phyloP scores from a whole-genome alignment of 2,113 vertebrate species.

The Plecturocebus donacophilus region DNA sequence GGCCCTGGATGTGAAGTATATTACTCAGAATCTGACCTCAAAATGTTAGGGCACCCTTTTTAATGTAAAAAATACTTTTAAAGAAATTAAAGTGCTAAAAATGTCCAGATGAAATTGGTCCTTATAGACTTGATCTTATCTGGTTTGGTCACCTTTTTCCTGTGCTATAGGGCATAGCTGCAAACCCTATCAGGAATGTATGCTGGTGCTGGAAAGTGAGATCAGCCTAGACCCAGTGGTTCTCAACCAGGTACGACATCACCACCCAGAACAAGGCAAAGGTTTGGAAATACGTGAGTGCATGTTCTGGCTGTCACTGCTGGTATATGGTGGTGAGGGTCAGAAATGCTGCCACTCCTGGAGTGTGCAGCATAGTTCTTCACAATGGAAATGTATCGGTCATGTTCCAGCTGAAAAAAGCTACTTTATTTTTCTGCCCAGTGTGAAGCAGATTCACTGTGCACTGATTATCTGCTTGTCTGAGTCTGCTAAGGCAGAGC shows the following conservation, averaged over 20 bases:
- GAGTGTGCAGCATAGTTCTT: not conserved
- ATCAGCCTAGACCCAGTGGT: too few relatives aligned
- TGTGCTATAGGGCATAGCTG: accelerated
- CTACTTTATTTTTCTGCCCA: not conserved
- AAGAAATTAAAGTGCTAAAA: not conserved
- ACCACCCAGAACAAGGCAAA: accelerated
- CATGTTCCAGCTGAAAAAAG: accelerated
- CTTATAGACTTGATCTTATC: accelerated
- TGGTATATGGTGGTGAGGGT: accelerated
- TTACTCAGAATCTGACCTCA: not conserved
- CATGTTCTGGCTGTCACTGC: accelerated
- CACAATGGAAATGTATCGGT: accelerated
- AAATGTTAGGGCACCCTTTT: not conserved
- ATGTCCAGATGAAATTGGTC: not conserved
- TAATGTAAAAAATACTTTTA: not conserved
- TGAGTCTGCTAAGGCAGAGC: not conserved
- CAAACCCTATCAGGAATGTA: accelerated
- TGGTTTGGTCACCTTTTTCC: not conserved
- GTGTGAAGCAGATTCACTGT: not conserved
- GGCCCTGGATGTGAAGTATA: not conserved
- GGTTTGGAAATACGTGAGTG: accelerated
- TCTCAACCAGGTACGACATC: accelerated
- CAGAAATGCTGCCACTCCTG: accelerated
- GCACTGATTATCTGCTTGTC: not conserved
- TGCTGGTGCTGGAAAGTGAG: too few relatives aligned